Base-by-base conservation (phyloP, 2,113 vertebrate species). In the Rana temporaria region DNA sequence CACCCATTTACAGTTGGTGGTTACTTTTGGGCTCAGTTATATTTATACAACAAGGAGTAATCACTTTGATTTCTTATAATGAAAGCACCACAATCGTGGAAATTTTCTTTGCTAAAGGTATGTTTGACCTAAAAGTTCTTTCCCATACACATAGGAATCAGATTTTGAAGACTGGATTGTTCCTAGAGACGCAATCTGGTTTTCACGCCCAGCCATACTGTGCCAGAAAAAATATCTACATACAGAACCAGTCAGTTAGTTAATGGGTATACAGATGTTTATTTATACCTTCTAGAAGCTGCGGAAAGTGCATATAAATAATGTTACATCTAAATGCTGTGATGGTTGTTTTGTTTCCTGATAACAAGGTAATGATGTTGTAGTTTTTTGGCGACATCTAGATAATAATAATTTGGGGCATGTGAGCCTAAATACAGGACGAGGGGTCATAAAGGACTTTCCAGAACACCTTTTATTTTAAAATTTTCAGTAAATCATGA, bases 161-260 rank as follows among this genome's bases (percentile, higher is more conserved):
- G 22, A 26, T 52, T 34, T n/a, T 73, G 56, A 60, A n/a, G 4
- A 17, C n/a, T 15, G 12, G 1, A 59, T 74, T 38, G 34, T 73
- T 57, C 26, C 53, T 34, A 34, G 18, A 11, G 26, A 19, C 34
- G 53, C 55, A 52, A 71, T 71, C 52, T 70, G 42, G 34, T 11
- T 20, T n/a, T 38, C 6, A 7, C 2, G 22, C 66, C 68, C 52
- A 53, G 55, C 6, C 19, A 17, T 9, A 19, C 30, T 56, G 24
- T 72, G 70, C 70, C 70, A 72, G 22, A 55, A 56, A 72, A 56
- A 72, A 57, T 72, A 72, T 53, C 16, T n/a, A 26, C 24, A 19
- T 17, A 19, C 48, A 55, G 22, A 20, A 30, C 18, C 48, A 71
- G 17, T 14, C 24, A 55, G 53, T 70, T 26, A 53, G 14, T 48